phyloP scores from a whole-genome alignment of 2,113 vertebrate species.

The Casuarius casuarius region DNA sequence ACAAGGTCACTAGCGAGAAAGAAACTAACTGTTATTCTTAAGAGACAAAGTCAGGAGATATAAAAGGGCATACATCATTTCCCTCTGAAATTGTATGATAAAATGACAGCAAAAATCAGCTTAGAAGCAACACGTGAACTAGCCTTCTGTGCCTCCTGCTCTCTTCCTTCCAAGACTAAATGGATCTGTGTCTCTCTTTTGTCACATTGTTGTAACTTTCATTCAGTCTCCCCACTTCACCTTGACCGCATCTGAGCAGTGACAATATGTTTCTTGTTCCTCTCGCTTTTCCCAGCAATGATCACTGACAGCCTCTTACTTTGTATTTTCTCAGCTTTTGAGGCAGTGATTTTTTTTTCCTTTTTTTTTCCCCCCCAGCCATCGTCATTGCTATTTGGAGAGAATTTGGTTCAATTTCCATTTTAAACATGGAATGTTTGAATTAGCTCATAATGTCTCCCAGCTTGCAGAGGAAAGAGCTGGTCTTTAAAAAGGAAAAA shows the following conservation, averaged over 20 bases:
- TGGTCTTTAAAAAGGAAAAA: not conserved
- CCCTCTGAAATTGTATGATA: constrained; percentile 68
- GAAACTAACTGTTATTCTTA: constrained; percentile 68
- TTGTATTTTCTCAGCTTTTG: constrained; percentile 58
- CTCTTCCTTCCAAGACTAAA: constrained; percentile 60
- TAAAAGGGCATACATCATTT: constrained; percentile 75
- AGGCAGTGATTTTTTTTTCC: not conserved
- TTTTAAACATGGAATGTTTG: constrained; percentile 56
- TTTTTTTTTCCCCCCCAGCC: not conserved
- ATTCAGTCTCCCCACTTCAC: constrained; percentile 63
- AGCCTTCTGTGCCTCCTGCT: constrained; percentile 67
- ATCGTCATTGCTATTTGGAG: constrained; percentile 44
- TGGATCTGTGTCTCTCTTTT: constrained; percentile 70
- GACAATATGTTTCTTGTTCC: constrained; percentile 63
- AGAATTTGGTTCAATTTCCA: constrained; percentile 64
- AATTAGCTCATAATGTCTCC: constrained; percentile 54
- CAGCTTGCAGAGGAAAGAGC: not conserved
- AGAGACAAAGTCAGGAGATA: constrained; percentile 73
- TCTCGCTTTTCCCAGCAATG: constrained; percentile 67
- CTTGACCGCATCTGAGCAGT: constrained; percentile 60
- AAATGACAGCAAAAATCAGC: constrained; percentile 70
- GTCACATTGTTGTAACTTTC: constrained; percentile 70
- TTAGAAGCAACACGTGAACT: constrained; percentile 55
- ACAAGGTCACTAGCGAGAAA: constrained; percentile 49
- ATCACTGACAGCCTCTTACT: constrained; percentile 61